Evolutionary conservation across 2,888 invertebrate species (phyloP).

Genomic region (Psylliodes chrysocephalus): DNA sequence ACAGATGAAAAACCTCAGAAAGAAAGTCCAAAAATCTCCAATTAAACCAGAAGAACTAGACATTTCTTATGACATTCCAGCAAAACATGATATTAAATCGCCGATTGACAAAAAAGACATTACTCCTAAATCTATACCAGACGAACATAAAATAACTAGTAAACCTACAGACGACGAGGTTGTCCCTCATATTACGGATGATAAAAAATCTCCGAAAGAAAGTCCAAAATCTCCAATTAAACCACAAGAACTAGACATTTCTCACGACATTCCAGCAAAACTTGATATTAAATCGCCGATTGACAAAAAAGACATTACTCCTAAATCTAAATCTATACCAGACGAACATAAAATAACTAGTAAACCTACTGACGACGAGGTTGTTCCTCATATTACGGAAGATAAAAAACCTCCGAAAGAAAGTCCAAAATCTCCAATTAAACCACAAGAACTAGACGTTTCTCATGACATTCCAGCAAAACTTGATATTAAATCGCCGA

Average conservation of each 20-base stretch:
- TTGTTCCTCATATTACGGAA: no score
- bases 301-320: background rate
- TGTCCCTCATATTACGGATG: background rate
- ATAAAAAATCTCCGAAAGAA: no score
- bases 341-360: no score
- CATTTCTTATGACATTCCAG: background rate
- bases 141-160: background rate
- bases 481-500: background rate
- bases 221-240: no score
- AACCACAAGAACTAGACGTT: no score
- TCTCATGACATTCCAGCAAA: background rate
- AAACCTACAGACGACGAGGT: background rate
- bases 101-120: constrained; percentile 1
- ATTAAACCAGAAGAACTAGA: no score
- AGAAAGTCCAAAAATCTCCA: no score
- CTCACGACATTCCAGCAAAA: background rate
- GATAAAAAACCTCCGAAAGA: background rate
- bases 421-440: no score
- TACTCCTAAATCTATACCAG: constrained; percentile 10
- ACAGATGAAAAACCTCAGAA: background rate
- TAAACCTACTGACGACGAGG: no score
- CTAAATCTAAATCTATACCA: no score
- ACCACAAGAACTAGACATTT: no score
- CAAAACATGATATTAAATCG: constrained; percentile 10
- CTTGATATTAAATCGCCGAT: constrained; percentile 15